phyloP scores from a whole-genome alignment of 2,113 vertebrate species.

The Empidonax alnorum region DNA sequence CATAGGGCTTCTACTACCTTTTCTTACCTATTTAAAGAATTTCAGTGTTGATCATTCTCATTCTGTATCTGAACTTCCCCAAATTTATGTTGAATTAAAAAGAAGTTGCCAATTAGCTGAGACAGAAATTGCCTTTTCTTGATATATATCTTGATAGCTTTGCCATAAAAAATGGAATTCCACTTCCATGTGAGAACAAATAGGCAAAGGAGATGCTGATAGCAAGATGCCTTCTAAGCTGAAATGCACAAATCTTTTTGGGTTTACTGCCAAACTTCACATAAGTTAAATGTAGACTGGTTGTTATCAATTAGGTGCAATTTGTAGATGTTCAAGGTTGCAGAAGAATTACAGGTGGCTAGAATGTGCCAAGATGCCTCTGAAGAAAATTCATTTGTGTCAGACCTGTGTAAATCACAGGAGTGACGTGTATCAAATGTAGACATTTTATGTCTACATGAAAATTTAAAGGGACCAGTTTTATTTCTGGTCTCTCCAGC shows the following conservation, averaged over 20 bases:
- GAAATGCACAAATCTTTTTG: neutral
- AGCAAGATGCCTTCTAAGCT: neutral
- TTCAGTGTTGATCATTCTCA: neutral
- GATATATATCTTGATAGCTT: neutral
- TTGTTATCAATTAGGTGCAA: neutral
- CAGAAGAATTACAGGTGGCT: neutral
- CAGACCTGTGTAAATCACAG: neutral
- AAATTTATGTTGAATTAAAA: neutral
- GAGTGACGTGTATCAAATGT: neutral
- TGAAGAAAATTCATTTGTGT: neutral
- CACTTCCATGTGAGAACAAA: neutral
- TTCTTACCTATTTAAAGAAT: neutral
- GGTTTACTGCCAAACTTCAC: neutral
- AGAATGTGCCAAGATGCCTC: neutral
- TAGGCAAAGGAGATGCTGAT: neutral
- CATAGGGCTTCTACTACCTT: rapidly evolving
- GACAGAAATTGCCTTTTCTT: neutral
- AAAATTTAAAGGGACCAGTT: neutral
- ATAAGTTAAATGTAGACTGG: neutral
- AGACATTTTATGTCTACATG: neutral
- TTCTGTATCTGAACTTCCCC: neutral
- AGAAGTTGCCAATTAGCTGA: neutral
- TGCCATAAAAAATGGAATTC: neutral
- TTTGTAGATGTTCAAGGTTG: neutral
- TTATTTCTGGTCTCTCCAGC: neutral